Conservation (phyloP, 1,140 invertebrate genomes). For the Cydia amplana region DNA sequence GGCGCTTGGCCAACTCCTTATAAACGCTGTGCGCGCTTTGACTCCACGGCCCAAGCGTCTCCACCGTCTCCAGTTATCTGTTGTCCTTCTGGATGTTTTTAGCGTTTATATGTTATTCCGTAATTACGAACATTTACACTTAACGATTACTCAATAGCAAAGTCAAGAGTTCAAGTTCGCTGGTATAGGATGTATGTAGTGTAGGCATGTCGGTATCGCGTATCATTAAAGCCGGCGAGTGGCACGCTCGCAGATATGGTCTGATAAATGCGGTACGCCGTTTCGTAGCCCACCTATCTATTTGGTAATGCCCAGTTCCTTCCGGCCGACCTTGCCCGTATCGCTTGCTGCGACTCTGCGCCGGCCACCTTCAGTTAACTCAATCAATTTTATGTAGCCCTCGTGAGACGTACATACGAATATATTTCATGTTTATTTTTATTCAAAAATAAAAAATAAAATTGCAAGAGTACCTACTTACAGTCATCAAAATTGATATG, state of each 20-base stretch:
- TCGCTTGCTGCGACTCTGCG: slow-evolving; percentile 36
- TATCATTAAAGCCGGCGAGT: slow-evolving; percentile 44
- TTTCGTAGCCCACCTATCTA: slow-evolving; percentile 51
- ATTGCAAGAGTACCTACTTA: too few relatives aligned
- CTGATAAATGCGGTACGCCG: slow-evolving; percentile 53
- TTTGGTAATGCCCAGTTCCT: slow-evolving; percentile 63
- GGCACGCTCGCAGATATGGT: slow-evolving; percentile 33
- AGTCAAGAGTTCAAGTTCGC: slow-evolving; percentile 45
- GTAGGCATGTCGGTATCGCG: slow-evolving; percentile 35
- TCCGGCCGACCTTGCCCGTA: slow-evolving; percentile 64
- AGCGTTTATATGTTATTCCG: not conserved
- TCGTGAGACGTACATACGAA: not conserved
- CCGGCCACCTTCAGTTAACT: slow-evolving; percentile 13
- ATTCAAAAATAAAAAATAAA: too few relatives aligned
- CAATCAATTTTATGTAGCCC: not conserved
- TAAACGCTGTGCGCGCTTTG: too few relatives aligned
- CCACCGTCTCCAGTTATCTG: too few relatives aligned
- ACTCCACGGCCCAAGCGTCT: too few relatives aligned
- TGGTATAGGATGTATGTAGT: slow-evolving; percentile 20
- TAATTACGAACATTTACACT: slow-evolving; percentile 1
- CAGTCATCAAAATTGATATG: too few relatives aligned
- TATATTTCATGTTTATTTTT: too few relatives aligned
- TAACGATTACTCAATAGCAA: not conserved
- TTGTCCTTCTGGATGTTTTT: slow-evolving; percentile 13
- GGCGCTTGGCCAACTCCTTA: too few relatives aligned